Evolutionary conservation across 2,888 invertebrate species (phyloP).

Genomic region (Habrosyne pyritoides): DNA sequence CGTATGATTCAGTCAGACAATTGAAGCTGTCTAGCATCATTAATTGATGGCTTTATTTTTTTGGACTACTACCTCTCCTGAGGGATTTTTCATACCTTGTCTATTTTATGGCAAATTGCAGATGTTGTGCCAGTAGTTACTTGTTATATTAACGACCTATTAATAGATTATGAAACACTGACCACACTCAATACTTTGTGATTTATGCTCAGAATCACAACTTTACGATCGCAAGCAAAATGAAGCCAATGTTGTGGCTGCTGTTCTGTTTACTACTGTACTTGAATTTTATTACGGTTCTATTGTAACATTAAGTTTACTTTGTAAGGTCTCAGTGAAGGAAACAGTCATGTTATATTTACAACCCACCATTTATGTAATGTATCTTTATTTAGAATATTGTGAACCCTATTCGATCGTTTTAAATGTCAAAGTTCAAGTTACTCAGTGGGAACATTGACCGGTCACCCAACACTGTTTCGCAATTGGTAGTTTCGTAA

Average conservation of each 20-base stretch:
- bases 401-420: slow-evolving; percentile 15
- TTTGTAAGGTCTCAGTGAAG: neutral
- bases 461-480: slow-evolving; percentile 39
- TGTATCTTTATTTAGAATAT: slow-evolving; percentile 4
- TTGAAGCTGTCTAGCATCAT: neutral
- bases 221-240: slow-evolving; percentile 39
- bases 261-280: slow-evolving; percentile 34
- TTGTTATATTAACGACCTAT: neutral
- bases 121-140: neutral
- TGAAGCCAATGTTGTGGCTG: slow-evolving; percentile 42
- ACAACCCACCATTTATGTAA: neutral
- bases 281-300: slow-evolving; percentile 22
- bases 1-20: neutral
- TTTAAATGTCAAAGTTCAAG: slow-evolving; percentile 52
- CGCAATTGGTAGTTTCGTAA: slow-evolving; percentile 41
- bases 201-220: slow-evolving; percentile 34
- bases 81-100: neutral
- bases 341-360: neutral
- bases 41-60: neutral
- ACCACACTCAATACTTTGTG: slow-evolving; percentile 56
- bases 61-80: neutral
- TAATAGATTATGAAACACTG: slow-evolving; percentile 38
- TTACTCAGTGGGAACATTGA: slow-evolving; percentile 48
- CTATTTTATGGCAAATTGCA: no score
- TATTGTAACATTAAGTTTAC: slow-evolving; percentile 2